These are phyloP conservation scores for Chrysaora quinquecirrha DNA, from an alignment of 30 jellyfish, hydroid and myxozoan species.

Conservation along the genomic window DNA sequence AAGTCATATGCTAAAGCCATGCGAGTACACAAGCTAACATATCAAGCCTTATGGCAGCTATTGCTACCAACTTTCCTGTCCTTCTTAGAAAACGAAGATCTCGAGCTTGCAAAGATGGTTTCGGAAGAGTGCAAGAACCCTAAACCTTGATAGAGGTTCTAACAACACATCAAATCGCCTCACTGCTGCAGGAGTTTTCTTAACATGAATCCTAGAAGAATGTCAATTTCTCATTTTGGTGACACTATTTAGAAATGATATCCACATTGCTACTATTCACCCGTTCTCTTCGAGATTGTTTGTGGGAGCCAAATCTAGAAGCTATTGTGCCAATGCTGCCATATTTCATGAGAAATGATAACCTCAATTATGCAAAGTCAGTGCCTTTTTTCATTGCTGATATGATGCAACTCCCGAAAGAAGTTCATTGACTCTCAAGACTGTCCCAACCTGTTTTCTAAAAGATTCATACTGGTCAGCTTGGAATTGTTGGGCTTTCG, in stretches of 20 bases:
- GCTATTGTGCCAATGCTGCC: slow-evolving; percentile 1
- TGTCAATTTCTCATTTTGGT: not conserved
- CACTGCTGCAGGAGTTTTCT: slow-evolving; percentile 5
- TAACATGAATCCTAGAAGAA: not conserved
- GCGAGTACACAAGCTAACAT: slow-evolving; percentile 6
- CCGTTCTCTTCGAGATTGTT: not conserved
- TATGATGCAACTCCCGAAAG: not conserved
- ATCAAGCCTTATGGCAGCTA: not conserved
- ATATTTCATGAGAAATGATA: not conserved
- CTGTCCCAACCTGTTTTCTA: too few species aligned
- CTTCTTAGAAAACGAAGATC: not conserved
- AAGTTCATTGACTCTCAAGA: too few species aligned
- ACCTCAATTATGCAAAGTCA: not conserved
- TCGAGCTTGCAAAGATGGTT: slow-evolving; percentile 1
- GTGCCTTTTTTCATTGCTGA: not conserved
- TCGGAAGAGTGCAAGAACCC: not conserved
- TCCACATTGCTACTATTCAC: not conserved
- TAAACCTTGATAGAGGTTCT: not conserved
- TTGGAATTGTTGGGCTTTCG: too few species aligned
- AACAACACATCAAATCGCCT: not conserved
- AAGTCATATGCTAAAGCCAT: not conserved
- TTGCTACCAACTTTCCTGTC: not conserved
- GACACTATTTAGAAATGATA: not conserved
- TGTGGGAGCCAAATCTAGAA: not conserved
- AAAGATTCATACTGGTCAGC: too few species aligned